A percentile compares a stretch with the other conserved stretches of the same genome.
phyloP scores from a whole-genome alignment of 2,113 vertebrate species.

The Dasyornis broadbenti region DNA sequence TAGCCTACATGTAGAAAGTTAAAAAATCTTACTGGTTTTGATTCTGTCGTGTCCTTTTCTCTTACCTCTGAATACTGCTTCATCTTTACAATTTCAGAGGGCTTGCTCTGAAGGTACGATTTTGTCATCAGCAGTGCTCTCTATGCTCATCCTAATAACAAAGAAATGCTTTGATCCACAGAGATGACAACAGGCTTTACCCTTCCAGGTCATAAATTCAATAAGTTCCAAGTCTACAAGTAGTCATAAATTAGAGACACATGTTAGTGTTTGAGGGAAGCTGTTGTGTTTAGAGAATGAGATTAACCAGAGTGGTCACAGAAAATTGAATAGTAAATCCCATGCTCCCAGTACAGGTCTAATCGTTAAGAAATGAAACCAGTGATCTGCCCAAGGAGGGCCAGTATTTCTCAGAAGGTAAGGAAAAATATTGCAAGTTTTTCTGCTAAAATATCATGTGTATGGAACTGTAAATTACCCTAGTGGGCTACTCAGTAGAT shows the following conservation, averaged over 20 bases:
- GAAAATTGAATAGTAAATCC: conserved; percentile 29
- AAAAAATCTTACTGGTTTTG: neutral
- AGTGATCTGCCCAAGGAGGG: neutral
- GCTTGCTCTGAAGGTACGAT: neutral
- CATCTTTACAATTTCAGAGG: neutral
- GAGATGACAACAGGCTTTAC: neutral
- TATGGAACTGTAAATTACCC: neutral
- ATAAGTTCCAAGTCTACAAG: neutral
- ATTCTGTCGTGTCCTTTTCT: neutral
- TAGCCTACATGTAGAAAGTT: neutral
- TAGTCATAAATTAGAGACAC: conserved; percentile 27
- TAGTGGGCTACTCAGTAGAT: neutral
- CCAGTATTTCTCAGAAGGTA: neutral
- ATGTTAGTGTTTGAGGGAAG: conserved; percentile 34
- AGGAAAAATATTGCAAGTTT: neutral
- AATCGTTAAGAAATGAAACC: neutral
- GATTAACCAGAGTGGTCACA: conserved; percentile 29
- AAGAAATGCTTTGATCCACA: conserved; percentile 33
- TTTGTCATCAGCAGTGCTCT: neutral
- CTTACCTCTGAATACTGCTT: neutral
- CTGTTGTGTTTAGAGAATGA: conserved; percentile 38
- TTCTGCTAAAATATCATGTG: neutral
- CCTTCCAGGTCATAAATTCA: conserved; percentile 21
- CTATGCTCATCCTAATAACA: neutral
- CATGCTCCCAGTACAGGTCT: neutral